phyloP scores from a whole-genome alignment of 2,888 invertebrate genomes.

The Caenorhabditis parvicauda region DNA sequence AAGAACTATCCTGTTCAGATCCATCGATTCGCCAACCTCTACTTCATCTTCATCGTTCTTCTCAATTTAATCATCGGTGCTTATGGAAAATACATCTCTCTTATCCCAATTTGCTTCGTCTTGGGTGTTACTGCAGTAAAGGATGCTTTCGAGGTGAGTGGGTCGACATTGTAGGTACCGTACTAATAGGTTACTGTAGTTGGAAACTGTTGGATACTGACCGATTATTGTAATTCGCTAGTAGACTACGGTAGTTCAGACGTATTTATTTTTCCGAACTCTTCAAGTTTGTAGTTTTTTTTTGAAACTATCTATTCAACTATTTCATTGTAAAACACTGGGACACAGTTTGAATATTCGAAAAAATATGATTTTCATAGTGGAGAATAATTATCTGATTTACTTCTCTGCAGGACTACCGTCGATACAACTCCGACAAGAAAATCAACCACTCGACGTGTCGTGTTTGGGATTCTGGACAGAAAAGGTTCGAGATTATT shows the following conservation, averaged over 20 bases:
- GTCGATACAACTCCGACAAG: slow-evolving; percentile 84
- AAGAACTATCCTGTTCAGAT: slow-evolving; percentile 78
- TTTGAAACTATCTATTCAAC: no score
- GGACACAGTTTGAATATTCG: no score
- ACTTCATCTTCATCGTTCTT: slow-evolving; percentile 92
- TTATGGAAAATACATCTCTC: slow-evolving; percentile 44
- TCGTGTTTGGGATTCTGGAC: slow-evolving; percentile 71
- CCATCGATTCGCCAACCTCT: slow-evolving; percentile 92
- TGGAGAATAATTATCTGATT: not conserved
- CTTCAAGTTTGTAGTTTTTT: no score
- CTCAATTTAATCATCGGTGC: slow-evolving; percentile 84
- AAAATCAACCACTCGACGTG: slow-evolving; percentile 89
- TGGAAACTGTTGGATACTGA: no score
- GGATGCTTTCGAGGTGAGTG: slow-evolving; percentile 88
- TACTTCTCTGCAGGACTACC: slow-evolving; percentile 78
- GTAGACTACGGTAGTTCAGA: no score
- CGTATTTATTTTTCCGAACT: no score
- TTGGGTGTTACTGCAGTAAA: slow-evolving; percentile 90
- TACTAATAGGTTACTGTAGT: no score
- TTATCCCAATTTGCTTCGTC: slow-evolving; percentile 90
- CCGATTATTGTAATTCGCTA: no score
- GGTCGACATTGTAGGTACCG: no score
- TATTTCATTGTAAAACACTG: no score
- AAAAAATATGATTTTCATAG: no score
- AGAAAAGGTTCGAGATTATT: slow-evolving; percentile 20